Evolutionary conservation across 1,140 invertebrate genomes (phyloP).

Genomic region (Solenopsis fugax): DNA sequence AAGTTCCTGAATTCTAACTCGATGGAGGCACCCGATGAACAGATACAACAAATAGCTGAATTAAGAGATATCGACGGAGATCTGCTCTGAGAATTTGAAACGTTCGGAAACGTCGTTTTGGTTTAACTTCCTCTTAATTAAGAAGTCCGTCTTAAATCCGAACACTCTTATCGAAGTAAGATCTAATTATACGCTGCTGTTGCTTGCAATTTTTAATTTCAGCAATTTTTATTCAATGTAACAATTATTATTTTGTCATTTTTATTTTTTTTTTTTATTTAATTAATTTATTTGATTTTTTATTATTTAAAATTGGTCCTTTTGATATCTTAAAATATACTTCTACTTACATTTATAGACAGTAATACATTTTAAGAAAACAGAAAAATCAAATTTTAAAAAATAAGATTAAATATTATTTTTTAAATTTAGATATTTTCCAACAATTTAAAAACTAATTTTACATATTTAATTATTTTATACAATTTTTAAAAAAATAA

Average conservation of each 20-base stretch:
- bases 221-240: neutral
- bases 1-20: constrained; percentile 46
- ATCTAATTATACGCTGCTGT: neutral
- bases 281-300: too few species aligned
- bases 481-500: too few species aligned
- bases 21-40: constrained; percentile 11
- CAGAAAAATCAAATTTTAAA: too few species aligned
- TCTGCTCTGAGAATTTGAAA: constrained; percentile 27
- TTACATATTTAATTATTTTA: too few species aligned
- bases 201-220: neutral
- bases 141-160: neutral
- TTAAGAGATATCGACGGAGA: constrained; percentile 47
- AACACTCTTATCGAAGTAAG: neutral
- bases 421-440: too few species aligned
- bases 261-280: too few species aligned
- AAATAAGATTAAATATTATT: too few species aligned
- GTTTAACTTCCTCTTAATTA: constrained; percentile 43
- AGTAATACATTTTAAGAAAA: too few species aligned
- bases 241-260: neutral
- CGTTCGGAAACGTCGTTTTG: constrained; percentile 1
- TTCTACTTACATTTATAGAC: too few species aligned
- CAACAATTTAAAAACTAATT: too few species aligned
- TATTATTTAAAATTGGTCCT: too few species aligned
- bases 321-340: too few species aligned
- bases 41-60: constrained; percentile 39